These are phyloP conservation scores for Pteropus alecto DNA, from an alignment of 2,113 vertebrate species.

Conservation along the genomic window DNA sequence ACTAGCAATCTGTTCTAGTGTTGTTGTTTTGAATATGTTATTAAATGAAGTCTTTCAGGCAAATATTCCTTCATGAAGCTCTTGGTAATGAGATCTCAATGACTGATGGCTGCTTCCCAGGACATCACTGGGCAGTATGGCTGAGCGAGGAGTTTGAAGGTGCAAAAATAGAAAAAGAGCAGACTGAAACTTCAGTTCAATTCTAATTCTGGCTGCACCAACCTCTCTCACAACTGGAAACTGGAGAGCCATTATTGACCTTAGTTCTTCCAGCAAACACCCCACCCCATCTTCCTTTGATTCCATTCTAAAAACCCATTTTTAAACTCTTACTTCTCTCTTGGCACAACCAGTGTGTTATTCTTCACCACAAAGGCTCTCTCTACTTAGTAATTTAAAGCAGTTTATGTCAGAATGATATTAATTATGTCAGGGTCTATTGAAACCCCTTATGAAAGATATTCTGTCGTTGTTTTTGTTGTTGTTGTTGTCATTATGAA, in stretches of 20 bases:
- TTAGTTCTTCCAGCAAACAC: background rate
- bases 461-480: background rate
- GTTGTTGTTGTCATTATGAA: slow-evolving; percentile 34
- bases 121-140: background rate
- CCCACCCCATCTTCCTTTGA: background rate
- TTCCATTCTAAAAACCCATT: background rate
- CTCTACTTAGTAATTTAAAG: slow-evolving; percentile 48
- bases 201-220: background rate
- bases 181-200: background rate
- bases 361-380: slow-evolving; percentile 22
- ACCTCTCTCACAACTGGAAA: background rate
- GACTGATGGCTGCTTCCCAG: background rate
- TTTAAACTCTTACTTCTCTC: slow-evolving; percentile 14
- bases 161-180: background rate
- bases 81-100: background rate
- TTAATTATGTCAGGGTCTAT: slow-evolving; percentile 16
- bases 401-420: slow-evolving; percentile 24
- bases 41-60: background rate
- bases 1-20: background rate
- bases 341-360: background rate
- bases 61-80: background rate
- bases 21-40: background rate
- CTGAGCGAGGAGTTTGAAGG: background rate
- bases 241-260: background rate
- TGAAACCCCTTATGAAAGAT: slow-evolving; percentile 48